phyloP scores from a whole-genome alignment of 2,113 vertebrate genomes.

The Rhinoptilus africanus region DNA sequence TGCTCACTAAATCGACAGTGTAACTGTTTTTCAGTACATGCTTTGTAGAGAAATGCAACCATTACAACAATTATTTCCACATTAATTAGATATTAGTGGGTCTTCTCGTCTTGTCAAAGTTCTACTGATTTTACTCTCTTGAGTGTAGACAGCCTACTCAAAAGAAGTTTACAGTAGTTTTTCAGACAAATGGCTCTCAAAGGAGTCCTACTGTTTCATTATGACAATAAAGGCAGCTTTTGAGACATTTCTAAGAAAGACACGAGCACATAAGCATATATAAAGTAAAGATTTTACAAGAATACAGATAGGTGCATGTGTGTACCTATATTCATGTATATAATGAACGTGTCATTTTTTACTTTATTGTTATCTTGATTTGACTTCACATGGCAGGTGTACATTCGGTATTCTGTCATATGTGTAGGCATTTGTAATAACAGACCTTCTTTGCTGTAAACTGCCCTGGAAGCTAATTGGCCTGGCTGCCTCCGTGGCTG shows the following conservation, averaged over 20 bases:
- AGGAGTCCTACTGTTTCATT: slow-evolving; percentile 6
- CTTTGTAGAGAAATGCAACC: neutral
- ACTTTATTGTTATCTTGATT: neutral
- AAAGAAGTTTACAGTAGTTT: slow-evolving; percentile 34
- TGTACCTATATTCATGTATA: neutral
- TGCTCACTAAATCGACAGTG: neutral
- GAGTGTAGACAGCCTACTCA: slow-evolving; percentile 20
- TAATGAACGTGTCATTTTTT: neutral
- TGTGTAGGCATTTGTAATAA: neutral
- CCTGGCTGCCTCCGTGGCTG: neutral
- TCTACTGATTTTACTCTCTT: slow-evolving; percentile 23
- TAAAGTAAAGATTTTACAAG: neutral
- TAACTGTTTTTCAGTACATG: neutral
- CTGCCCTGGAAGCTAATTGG: neutral
- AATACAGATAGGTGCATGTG: neutral
- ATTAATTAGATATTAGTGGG: slow-evolving; percentile 36
- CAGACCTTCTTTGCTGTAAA: neutral
- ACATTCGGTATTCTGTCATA: neutral
- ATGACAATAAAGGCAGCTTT: slow-evolving; percentile 22
- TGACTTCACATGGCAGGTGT: neutral
- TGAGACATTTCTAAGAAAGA: neutral
- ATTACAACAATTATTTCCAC: slow-evolving; percentile 25
- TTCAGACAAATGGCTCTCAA: slow-evolving; percentile 20
- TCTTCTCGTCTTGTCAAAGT: slow-evolving; percentile 1
- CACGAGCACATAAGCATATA: fast-evolving